Percentiles rank a stretch among this genome's conserved stretches.
These are phyloP conservation scores for Scartelaos histophorus DNA, from an alignment of 2,113 vertebrate species.

Conservation along the genomic window DNA sequence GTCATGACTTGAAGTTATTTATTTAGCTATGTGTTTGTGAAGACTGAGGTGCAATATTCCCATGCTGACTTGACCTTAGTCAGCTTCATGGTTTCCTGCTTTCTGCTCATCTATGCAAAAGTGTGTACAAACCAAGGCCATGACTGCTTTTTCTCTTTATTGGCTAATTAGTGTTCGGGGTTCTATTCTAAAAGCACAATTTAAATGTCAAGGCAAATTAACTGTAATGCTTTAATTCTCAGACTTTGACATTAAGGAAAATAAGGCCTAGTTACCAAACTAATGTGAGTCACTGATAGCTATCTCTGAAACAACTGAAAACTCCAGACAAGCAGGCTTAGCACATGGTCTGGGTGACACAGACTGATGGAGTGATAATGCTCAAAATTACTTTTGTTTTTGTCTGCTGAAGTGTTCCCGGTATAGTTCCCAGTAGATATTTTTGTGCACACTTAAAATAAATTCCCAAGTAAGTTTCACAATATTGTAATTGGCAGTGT, in stretches of 20 bases:
- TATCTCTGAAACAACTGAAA: constrained; percentile 25
- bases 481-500: neutral
- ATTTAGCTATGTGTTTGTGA: constrained; percentile 12
- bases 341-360: constrained; percentile 22
- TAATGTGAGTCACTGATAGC: constrained; percentile 42
- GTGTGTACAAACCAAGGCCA: constrained; percentile 10
- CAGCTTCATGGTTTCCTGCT: constrained; percentile 55
- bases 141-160: constrained; percentile 13
- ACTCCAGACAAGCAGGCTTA: constrained; percentile 59
- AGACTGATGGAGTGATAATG: constrained; percentile 42
- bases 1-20: neutral
- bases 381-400: constrained; percentile 16
- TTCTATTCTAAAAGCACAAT: neutral
- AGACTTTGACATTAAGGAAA: constrained; percentile 20
- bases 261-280: constrained; percentile 7
- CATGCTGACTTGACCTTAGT: constrained; percentile 58
- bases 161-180: neutral
- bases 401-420: constrained; percentile 12
- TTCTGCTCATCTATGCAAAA: constrained; percentile 53
- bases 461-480: neutral
- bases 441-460: constrained; percentile 3
- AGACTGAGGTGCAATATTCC: constrained; percentile 43
- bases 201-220: neutral
- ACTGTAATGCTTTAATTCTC: constrained; percentile 1
- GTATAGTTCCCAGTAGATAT: neutral